Base-by-base conservation (phyloP, 2,888 invertebrate genomes). In the Ectemnius continuus region DNA sequence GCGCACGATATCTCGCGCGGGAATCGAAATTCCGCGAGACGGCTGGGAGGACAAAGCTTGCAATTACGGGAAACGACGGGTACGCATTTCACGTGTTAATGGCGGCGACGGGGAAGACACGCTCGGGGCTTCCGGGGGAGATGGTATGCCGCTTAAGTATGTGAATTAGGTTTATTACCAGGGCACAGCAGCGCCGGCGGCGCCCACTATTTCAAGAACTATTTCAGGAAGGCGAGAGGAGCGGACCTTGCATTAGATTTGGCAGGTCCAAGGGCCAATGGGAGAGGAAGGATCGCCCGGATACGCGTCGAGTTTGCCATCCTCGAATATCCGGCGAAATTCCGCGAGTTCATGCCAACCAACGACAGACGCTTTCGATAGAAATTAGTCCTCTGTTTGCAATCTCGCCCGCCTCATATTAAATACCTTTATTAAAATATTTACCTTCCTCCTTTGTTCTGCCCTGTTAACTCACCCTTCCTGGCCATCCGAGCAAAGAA, bases 121-220 rank as follows among this genome's bases (percentile, higher is more conserved):
- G 71, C 67, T 67, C 61, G 75, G 56, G 66, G 63, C 68, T 71
- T 68, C 58, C 67, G 56, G 69, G 4, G 5, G 16, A 36, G 69
- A 58, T 70, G 75, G 81, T 81, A 76, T 83, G 76, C 71, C 79
- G 72, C 75, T 84, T 83, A 83, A 83, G 76, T 83, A 83, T 80
- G 82, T 84, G 79, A 76, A 83, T 81, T 81, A 73, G 80, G 85
- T 84, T 85, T 84, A 84, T 84, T 85, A 81, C 76, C 73, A 76
- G 74, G 63, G 71, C 52, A 61, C 36, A 36, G 36, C 36, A 36
- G 4, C 36, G 36, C 36, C 36, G 36, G 73, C 68, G 70, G 67
- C 73, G 79, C 73, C 67, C 57, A 83, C 79, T 79, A 81, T 78
- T 82, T 80, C 73, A 67, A 67, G 63, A 84, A 84, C 83, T 83